A percentile compares a stretch with the other conserved stretches of the same genome.
Evolutionary conservation across 2,113 vertebrate species (phyloP).

Genomic region (Calidris pugnax): DNA sequence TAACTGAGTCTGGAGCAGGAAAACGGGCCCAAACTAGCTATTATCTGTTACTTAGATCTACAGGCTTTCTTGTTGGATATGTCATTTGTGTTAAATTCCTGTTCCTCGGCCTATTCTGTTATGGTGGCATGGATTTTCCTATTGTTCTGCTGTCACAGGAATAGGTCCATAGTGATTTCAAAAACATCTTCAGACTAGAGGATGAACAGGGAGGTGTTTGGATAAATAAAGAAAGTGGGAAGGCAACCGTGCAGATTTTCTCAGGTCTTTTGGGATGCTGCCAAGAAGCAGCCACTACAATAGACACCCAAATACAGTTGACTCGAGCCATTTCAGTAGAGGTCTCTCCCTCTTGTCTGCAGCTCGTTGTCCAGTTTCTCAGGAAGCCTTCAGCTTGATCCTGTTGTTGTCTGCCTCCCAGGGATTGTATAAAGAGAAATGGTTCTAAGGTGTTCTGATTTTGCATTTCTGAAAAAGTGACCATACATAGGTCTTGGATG

Average conservation of each 20-base stretch:
- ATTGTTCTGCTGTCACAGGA: neutral
- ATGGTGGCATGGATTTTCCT: neutral
- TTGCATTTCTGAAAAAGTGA: neutral
- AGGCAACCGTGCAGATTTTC: neutral
- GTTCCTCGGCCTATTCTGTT: rapidly evolving
- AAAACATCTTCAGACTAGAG: neutral
- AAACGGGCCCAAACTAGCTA: neutral
- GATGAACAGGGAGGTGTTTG: neutral
- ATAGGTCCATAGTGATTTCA: neutral
- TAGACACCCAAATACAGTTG: neutral
- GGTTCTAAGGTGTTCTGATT: neutral
- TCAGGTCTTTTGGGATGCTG: neutral
- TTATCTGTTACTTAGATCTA: neutral
- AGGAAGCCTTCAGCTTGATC: neutral
- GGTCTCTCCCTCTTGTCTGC: neutral
- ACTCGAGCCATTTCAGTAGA: neutral
- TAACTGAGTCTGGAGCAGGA: neutral
- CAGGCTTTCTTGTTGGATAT: neutral
- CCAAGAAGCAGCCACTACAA: neutral
- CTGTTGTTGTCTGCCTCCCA: neutral
- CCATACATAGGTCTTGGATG: rapidly evolving
- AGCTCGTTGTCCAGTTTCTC: neutral
- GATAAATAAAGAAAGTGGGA: neutral
- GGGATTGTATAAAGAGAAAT: neutral
- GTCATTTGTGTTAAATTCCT: neutral